Conservation (phyloP, 2,888 invertebrate genomes). For the Torymus tubicola region DNA sequence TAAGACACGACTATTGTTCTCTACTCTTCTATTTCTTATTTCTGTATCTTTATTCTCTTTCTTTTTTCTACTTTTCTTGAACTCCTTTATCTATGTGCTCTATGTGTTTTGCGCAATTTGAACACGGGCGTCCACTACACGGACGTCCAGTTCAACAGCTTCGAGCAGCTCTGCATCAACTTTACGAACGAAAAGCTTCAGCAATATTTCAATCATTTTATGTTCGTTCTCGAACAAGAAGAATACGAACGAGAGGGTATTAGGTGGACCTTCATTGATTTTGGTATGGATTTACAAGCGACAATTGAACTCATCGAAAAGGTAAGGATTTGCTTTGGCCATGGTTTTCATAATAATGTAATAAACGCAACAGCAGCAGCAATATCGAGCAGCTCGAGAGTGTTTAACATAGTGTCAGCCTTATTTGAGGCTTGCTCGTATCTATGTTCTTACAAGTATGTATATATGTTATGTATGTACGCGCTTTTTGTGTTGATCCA, state of each 20-base stretch:
- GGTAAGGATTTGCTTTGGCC: conserved; percentile 78
- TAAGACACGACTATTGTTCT: conserved; percentile 8
- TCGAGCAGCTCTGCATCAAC: conserved; percentile 97
- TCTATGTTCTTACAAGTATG: conserved; percentile 53
- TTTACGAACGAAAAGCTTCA: conserved; percentile 97
- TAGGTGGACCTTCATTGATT: conserved; percentile 95
- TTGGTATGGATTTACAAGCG: conserved; percentile 94
- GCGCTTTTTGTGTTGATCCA: conserved; percentile 56
- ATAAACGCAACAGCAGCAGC: conserved; percentile 29
- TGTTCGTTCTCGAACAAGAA: conserved; percentile 97
- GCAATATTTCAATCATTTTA: conserved; percentile 97
- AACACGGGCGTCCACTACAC: conserved; percentile 63
- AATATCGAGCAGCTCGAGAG: conserved; percentile 46
- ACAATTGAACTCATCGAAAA: conserved; percentile 95
- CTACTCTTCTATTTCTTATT: conserved; percentile 23
- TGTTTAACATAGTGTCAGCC: conserved; percentile 48
- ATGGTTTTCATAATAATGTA: conserved; percentile 20
- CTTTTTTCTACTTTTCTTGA: conserved; percentile 43
- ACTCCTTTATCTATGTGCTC: conserved; percentile 58
- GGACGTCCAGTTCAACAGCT: conserved; percentile 88
- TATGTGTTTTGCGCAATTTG: conserved; percentile 57
- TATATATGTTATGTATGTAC: conserved; percentile 52
- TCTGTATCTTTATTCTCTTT: conserved; percentile 15
- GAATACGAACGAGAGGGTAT: conserved; percentile 95
- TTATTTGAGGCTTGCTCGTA: conserved; percentile 60